These are phyloP conservation scores for Aphidoletes aphidimyza DNA, from an alignment of 2,888 invertebrate species.

Conservation along the genomic window DNA sequence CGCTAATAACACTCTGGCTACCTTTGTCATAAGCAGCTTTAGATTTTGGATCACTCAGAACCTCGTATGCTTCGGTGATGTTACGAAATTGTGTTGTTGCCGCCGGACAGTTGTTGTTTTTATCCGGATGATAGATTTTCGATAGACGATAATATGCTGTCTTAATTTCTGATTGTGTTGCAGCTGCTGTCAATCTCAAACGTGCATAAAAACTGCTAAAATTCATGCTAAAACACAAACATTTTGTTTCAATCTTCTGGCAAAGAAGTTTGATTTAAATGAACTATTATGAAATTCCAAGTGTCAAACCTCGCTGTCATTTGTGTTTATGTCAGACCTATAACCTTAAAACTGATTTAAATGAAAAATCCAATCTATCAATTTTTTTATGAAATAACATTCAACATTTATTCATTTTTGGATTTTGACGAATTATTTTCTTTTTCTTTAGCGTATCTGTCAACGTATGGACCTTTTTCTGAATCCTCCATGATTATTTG, in stretches of 20 bases:
- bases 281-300: too few species aligned
- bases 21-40: constrained; percentile 87
- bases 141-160: constrained; percentile 88
- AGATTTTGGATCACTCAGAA: constrained; percentile 79
- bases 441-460: not conserved
- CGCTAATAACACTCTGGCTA: too few species aligned
- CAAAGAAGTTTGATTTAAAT: too few species aligned
- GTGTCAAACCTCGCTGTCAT: not conserved
- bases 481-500: too few species aligned
- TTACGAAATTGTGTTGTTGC: constrained; percentile 79
- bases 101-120: constrained; percentile 72
- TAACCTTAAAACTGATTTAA: not conserved
- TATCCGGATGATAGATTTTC: constrained; percentile 89
- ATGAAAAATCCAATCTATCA: too few species aligned
- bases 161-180: constrained; percentile 87
- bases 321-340: not conserved
- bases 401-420: too few species aligned
- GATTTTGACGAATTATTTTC: not conserved
- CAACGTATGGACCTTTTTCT: not conserved
- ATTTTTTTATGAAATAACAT: too few species aligned
- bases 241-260: not conserved
- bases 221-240: not conserved
- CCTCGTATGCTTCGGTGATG: constrained; percentile 86
- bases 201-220: constrained; percentile 6
- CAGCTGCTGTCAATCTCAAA: constrained; percentile 74